Conservation (phyloP, 2,888 invertebrate genomes). For the Pristionchus entomophagus region DNA sequence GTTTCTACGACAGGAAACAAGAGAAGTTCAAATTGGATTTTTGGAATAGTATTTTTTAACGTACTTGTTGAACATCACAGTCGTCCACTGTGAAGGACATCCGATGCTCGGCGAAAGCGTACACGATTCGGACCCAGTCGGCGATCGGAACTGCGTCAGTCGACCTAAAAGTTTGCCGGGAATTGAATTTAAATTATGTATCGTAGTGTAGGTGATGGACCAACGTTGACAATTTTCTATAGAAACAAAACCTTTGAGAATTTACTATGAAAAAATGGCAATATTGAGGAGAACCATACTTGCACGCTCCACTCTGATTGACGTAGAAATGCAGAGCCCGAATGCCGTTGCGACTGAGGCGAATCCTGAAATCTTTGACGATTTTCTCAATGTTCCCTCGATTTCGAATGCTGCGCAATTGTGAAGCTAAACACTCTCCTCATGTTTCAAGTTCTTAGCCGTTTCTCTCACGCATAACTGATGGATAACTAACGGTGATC, state of each 20-base stretch:
- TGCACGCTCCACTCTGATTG: conserved; percentile 36
- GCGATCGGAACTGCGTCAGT: conserved; percentile 47
- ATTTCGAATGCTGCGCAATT: background rate
- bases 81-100: conserved; percentile 54
- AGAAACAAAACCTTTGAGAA: too few relatives aligned
- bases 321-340: conserved; percentile 52
- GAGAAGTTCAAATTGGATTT: too few relatives aligned
- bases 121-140: conserved; percentile 56
- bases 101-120: conserved; percentile 56
- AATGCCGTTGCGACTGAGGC: conserved; percentile 50
- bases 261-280: too few relatives aligned
- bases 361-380: conserved; percentile 18
- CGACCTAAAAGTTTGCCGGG: background rate
- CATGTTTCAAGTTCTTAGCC: background rate
- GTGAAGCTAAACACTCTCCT: too few relatives aligned
- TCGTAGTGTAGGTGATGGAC: too few relatives aligned
- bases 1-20: too few relatives aligned
- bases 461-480: background rate
- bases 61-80: conserved; percentile 54
- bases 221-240: too few relatives aligned
- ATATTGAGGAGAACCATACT: conserved; percentile 13
- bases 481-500: conserved; percentile 7
- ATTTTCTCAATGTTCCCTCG: too few relatives aligned
- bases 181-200: too few relatives aligned
- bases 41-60: too few relatives aligned